Conservation (phyloP, 1,140 invertebrate genomes). For the Eupristina koningsbergeri region DNA sequence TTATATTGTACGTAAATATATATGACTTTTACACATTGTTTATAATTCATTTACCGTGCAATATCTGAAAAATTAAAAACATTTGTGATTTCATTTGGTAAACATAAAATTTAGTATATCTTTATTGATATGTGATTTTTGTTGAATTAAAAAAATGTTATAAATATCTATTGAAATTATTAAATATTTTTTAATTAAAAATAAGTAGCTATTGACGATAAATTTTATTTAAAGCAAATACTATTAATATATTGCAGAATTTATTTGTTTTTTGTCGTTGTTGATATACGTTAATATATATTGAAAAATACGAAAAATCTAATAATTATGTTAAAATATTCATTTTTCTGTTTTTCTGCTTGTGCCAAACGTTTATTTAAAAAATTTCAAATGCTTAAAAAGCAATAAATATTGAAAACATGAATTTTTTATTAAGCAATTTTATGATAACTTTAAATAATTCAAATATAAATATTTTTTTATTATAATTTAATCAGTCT, state of each 20-base stretch:
- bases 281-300: neutral
- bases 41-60: neutral
- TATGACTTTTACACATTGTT: neutral
- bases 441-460: neutral
- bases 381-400: neutral
- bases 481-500: neutral
- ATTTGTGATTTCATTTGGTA: neutral
- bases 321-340: too few relatives aligned
- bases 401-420: neutral
- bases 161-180: neutral
- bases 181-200: neutral
- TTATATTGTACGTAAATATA: neutral
- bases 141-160: neutral
- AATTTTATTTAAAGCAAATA: neutral
- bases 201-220: too few relatives aligned
- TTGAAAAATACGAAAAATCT: neutral
- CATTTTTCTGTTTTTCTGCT: too few relatives aligned
- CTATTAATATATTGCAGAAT: neutral
- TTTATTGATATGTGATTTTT: neutral
- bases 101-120: neutral
- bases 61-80: neutral
- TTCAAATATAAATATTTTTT: neutral
- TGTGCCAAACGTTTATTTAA: neutral
- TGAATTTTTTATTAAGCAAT: neutral
- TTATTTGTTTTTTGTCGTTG: neutral